Conservation (phyloP, 2,797 vertebrate species). For the Halcyon leucocephala region DNA sequence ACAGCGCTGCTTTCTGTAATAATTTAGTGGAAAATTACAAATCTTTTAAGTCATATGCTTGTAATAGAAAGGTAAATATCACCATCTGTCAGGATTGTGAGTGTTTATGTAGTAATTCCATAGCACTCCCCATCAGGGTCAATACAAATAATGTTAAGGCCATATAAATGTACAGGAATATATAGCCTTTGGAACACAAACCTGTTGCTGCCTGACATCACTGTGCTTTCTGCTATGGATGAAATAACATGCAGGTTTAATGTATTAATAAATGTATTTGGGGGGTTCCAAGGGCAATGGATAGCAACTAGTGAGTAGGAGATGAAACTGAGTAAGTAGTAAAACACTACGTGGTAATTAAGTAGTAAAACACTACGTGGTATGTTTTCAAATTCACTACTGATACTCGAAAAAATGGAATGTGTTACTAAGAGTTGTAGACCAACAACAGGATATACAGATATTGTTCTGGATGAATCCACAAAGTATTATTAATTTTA, state of each 20-base stretch:
- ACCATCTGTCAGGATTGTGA: neutral
- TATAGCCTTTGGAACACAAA: neutral
- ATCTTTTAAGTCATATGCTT: neutral
- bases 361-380: neutral
- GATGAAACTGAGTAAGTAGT: neutral
- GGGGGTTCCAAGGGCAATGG: neutral
- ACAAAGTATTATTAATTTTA: neutral
- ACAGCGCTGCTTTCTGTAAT: neutral
- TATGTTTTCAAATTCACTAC: neutral
- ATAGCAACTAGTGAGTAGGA: neutral
- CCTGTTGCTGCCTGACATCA: fast-evolving
- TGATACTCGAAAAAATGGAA: neutral
- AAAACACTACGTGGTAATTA: neutral
- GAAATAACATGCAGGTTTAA: neutral
- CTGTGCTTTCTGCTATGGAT: neutral
- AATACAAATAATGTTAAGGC: neutral
- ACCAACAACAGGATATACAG: neutral
- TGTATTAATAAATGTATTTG: neutral
- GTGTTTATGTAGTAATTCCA: neutral
- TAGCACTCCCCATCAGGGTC: neutral
- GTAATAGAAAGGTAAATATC: neutral
- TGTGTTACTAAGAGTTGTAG: neutral
- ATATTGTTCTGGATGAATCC: neutral
- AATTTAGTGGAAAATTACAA: neutral
- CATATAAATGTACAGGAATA: neutral